Base-by-base conservation (phyloP, 2,797 vertebrate genomes). In the Arrhamphus sclerolepis region DNA sequence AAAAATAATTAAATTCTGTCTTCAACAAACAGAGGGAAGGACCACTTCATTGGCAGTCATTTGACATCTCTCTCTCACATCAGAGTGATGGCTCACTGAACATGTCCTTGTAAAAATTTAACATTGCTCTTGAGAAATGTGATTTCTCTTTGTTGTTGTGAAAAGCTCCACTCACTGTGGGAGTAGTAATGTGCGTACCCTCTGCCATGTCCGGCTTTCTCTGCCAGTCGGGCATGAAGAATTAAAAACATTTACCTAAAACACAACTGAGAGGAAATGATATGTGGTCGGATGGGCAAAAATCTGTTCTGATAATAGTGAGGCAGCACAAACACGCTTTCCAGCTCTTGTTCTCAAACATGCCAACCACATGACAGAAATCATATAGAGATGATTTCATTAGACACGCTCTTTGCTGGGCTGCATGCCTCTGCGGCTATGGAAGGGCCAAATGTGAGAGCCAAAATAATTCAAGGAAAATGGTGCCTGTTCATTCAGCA, bases 371-470 rank as follows among this genome's bases (percentile, higher is more conserved):
- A 41, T 54, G 42, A 50, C 51, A 40, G 18, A 7, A 4, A 38
- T 75, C 18, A 34, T 31, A 56, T 11, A 60, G 59, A 60, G 34
- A 72, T 47, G 57, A 38, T 46, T 70, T 41, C 62, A 66, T 65
- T 42, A 9, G 48, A 73, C 18, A 52, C 56, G 71, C 20, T 58
- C 13, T 38, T 3, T 48, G 61, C 55, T 53, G 8, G 29, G 50
- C 66, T 42, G 69, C 70, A 70, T 84, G 75, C 79, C 69, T 84
- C 56, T 53, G 51, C 20, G 49, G 55, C 78, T 66, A 86, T 75
- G 78, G 70, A 89, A 55, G 69, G 7, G 66, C 70, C 82, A 82
- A 81, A 84, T 83, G 47, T 62, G 72, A 73, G 62, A 42, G 34
- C 34, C 34, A 38, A 38, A 55, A 34, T 56, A 49, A 56, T 70